Percentiles rank a stretch among this genome's conserved stretches.
Evolutionary conservation across 2,888 invertebrate genomes (phyloP).

Genomic region (Bembecia ichneumoniformis): DNA sequence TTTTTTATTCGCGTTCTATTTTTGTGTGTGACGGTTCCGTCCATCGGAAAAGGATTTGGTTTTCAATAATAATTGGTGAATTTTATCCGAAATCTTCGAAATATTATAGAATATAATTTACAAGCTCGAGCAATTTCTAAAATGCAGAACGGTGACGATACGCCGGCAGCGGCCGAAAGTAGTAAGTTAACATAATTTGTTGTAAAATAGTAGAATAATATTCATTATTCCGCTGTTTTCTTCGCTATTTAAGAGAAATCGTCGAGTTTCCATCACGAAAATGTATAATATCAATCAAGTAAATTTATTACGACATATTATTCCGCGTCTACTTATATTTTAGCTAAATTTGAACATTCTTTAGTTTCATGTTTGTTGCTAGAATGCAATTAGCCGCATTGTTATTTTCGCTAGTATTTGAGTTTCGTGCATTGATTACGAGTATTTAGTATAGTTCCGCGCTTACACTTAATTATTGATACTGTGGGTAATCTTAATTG

Average conservation of each 20-base stretch:
- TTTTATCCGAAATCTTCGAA: conserved; percentile 40
- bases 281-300: not conserved
- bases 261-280: not conserved
- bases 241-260: conserved; percentile 17
- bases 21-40: conserved; percentile 71
- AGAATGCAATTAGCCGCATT: conserved; percentile 8
- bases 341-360: conserved; percentile 7
- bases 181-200: conserved; percentile 51
- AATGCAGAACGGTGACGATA: conserved; percentile 68
- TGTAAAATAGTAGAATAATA: conserved; percentile 48
- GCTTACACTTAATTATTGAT: conserved; percentile 48
- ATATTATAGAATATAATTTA: conserved; percentile 20
- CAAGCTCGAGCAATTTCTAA: conserved; percentile 20
- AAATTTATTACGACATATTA: too few species aligned
- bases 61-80: conserved; percentile 56
- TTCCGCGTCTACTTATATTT: conserved; percentile 37
- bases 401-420: conserved; percentile 48
- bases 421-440: conserved; percentile 53
- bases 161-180: conserved; percentile 46
- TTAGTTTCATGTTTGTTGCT: not conserved
- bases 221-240: conserved; percentile 43
- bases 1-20: conserved; percentile 71
- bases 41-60: conserved; percentile 45
- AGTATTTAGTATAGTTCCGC: conserved; percentile 56
- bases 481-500: conserved; percentile 61